Percentiles rank a stretch among this genome's conserved stretches.
These are phyloP conservation scores for Trematocara nigrifrons DNA, from an alignment of 2,113 vertebrate species.

Conservation along the genomic window DNA sequence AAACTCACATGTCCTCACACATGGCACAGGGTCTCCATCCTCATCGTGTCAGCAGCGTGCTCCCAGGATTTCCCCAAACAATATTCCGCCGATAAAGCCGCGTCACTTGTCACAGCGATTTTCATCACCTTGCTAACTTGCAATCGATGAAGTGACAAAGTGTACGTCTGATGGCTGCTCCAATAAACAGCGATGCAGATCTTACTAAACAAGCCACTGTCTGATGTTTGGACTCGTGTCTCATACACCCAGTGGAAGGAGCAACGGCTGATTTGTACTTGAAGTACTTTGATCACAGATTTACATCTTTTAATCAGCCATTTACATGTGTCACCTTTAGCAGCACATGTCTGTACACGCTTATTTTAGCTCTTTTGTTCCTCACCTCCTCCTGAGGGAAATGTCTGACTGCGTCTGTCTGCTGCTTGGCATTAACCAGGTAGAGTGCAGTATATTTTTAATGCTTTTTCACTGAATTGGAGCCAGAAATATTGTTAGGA, in stretches of 20 bases:
- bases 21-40: not conserved
- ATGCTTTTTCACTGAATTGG: not conserved
- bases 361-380: not conserved
- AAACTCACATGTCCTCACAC: conserved; percentile 1
- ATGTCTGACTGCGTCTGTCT: not conserved
- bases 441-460: not conserved
- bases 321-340: too few species aligned
- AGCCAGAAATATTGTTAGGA: not conserved
- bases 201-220: not conserved
- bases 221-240: fast-evolving
- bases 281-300: not conserved
- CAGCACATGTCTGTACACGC: not conserved
- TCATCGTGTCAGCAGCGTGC: not conserved
- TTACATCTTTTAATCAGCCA: not conserved
- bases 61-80: not conserved
- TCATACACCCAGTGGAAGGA: not conserved
- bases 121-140: not conserved
- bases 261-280: not conserved
- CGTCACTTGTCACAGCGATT: not conserved
- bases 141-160: not conserved
- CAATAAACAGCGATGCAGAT: not conserved
- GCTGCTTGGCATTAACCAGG: not conserved
- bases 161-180: not conserved
- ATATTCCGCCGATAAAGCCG: not conserved
- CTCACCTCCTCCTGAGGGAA: not conserved